Conservation (phyloP, 2,888 invertebrate species). For the Incurvaria masculella region DNA sequence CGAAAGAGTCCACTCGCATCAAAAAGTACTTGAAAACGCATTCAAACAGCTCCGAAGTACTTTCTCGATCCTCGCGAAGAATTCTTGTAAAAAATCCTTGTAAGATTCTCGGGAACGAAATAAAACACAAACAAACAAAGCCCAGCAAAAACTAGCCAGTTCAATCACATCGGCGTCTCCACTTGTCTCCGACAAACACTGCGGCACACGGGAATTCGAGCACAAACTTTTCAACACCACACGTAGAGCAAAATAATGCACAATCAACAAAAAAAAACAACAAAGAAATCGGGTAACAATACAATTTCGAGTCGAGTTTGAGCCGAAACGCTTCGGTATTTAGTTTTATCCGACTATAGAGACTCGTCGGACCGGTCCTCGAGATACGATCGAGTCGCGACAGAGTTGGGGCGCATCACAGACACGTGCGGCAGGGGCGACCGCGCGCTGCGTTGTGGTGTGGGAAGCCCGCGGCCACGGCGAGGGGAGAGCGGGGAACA, state of each 20-base stretch:
- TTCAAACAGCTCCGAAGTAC: too few species aligned
- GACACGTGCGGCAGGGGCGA: conserved; percentile 33
- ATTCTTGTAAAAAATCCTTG: too few species aligned
- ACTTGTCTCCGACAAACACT: not conserved
- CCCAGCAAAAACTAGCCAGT: too few species aligned
- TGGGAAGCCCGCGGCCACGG: conserved; percentile 38
- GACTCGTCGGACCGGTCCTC: not conserved
- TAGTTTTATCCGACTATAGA: not conserved
- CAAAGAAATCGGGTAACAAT: not conserved
- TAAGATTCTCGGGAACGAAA: not conserved
- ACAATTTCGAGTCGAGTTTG: too few species aligned
- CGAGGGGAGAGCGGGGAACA: conserved; percentile 21
- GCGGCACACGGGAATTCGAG: too few species aligned
- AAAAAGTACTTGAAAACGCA: too few species aligned
- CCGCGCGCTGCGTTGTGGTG: conserved; percentile 42
- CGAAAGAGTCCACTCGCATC: too few species aligned
- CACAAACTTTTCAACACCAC: not conserved
- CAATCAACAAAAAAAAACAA: not conserved
- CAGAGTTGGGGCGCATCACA: not conserved
- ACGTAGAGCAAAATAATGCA: not conserved
- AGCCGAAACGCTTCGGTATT: not conserved
- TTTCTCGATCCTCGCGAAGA: too few species aligned
- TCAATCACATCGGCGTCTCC: not conserved
- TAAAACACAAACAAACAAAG: not conserved
- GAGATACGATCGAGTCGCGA: not conserved